These are phyloP conservation scores for Ivindomyrus marchei DNA, from an alignment of 2,113 vertebrate genomes.

Conservation along the genomic window DNA sequence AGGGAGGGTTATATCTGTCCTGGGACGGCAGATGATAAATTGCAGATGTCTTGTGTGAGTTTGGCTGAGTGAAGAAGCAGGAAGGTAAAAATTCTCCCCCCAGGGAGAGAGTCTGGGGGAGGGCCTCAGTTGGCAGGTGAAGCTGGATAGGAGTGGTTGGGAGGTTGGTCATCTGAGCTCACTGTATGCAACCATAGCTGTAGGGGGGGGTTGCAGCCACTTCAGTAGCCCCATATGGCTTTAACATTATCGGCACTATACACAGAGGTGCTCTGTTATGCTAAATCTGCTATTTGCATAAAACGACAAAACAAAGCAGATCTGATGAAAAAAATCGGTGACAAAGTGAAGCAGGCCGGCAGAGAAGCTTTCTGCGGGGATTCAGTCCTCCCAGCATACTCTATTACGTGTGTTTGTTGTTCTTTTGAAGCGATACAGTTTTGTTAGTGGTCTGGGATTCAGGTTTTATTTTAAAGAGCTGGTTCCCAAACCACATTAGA, in stretches of 20 bases:
- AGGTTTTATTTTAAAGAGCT: neutral
- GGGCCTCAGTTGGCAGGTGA: slow-evolving; percentile 1
- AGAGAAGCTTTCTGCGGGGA: neutral
- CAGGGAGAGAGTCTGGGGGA: neutral
- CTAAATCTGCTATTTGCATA: slow-evolving; percentile 24
- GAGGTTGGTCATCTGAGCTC: neutral
- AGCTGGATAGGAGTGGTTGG: neutral
- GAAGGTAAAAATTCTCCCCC: slow-evolving; percentile 10
- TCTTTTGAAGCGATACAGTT: neutral
- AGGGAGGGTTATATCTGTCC: slow-evolving; percentile 8
- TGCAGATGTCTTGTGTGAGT: slow-evolving; percentile 16
- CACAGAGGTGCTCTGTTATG: neutral
- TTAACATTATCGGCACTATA: slow-evolving; percentile 15
- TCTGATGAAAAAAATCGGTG: neutral
- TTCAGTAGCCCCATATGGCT: slow-evolving; percentile 11
- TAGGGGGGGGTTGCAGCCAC: neutral
- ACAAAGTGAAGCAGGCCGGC: neutral
- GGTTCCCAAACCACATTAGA: neutral
- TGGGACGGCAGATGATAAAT: neutral
- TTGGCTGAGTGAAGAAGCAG: neutral
- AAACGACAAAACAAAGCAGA: slow-evolving; percentile 26
- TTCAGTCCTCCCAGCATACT: neutral
- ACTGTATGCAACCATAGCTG: neutral
- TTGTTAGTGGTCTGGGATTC: neutral
- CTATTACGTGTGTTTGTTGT: neutral